phyloP scores from a whole-genome alignment of 1,140 invertebrate genomes.

The Diorhabda elongata region DNA sequence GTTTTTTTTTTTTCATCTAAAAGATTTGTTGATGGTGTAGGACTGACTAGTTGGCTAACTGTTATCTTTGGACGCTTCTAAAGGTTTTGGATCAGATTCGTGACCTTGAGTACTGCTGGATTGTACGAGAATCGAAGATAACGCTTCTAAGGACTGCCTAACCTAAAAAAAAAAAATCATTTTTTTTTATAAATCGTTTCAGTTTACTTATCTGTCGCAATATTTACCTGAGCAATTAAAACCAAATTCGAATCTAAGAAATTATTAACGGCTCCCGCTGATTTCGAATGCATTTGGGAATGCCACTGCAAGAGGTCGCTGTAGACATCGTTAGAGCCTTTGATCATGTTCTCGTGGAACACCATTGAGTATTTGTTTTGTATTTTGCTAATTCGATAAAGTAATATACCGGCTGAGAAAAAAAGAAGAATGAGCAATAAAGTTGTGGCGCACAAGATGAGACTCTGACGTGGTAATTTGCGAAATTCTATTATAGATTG shows the following conservation, averaged over 20 bases:
- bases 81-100: slow-evolving; percentile 18
- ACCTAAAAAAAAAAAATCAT: slow-evolving; percentile 49
- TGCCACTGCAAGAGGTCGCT: slow-evolving; percentile 57
- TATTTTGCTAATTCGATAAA: slow-evolving; percentile 50
- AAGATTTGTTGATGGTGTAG: neutral
- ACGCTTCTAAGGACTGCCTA: slow-evolving; percentile 57
- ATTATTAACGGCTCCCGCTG: slow-evolving; percentile 57
- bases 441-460: slow-evolving; percentile 48
- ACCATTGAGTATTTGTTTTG: slow-evolving; percentile 44
- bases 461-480: slow-evolving; percentile 39
- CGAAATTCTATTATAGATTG: slow-evolving; percentile 32
- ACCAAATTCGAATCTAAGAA: slow-evolving; percentile 59
- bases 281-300: slow-evolving; percentile 56
- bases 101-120: slow-evolving; percentile 21
- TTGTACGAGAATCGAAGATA: slow-evolving; percentile 54
- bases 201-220: neutral
- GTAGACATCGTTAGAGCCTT: slow-evolving; percentile 54
- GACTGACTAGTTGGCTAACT: slow-evolving; percentile 26
- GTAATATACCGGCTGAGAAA: slow-evolving; percentile 48
- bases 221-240: slow-evolving; percentile 59
- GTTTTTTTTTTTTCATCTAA: neutral
- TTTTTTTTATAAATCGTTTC: neutral
- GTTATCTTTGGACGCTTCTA: slow-evolving; percentile 9
- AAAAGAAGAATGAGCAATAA: slow-evolving; percentile 48
- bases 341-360: slow-evolving; percentile 32